These are phyloP conservation scores for Ichneumon xanthorius DNA, from an alignment of 2,888 invertebrate genomes.

Conservation along the genomic window DNA sequence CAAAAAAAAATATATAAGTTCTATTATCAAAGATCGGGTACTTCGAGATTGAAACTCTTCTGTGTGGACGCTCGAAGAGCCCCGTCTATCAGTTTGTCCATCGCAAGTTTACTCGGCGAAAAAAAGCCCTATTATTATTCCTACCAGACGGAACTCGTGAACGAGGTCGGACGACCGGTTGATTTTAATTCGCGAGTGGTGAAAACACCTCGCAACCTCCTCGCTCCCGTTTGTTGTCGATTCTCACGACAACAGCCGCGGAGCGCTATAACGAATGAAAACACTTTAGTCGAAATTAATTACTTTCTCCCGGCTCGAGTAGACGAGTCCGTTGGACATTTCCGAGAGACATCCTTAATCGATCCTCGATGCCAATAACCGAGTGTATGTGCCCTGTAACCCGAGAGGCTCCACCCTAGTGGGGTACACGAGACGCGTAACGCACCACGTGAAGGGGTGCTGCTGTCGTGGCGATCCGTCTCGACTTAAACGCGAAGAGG, in stretches of 20 bases:
- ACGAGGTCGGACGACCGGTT: not conserved
- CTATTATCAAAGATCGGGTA: not conserved
- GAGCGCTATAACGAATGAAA: not conserved
- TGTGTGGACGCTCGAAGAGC: not conserved
- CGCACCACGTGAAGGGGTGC: slow-evolving; percentile 22
- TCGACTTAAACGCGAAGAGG: slow-evolving; percentile 40
- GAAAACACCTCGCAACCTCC: slow-evolving; percentile 6
- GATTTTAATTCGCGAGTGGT: slow-evolving; percentile 27
- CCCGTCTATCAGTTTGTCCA: not conserved
- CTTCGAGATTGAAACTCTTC: not conserved
- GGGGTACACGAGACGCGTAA: slow-evolving; percentile 30
- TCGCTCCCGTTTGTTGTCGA: not conserved
- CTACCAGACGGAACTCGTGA: not conserved
- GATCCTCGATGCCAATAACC: slow-evolving; percentile 63
- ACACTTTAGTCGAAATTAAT: slow-evolving; percentile 46
- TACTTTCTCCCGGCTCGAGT: slow-evolving; percentile 41
- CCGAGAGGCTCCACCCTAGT: slow-evolving; percentile 61
- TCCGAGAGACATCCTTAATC: slow-evolving; percentile 60
- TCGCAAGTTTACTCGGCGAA: not conserved
- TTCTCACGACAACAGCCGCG: not conserved
- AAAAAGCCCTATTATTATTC: not conserved
- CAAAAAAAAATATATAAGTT: not conserved
- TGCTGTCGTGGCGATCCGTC: slow-evolving; percentile 45
- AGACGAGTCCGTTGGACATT: slow-evolving; percentile 16
- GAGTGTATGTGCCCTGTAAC: slow-evolving; percentile 65